Percentiles rank a stretch among this genome's conserved stretches.
These are phyloP conservation scores for Mechanitis mazaeus DNA, from an alignment of 2,888 invertebrate species.

Conservation along the genomic window DNA sequence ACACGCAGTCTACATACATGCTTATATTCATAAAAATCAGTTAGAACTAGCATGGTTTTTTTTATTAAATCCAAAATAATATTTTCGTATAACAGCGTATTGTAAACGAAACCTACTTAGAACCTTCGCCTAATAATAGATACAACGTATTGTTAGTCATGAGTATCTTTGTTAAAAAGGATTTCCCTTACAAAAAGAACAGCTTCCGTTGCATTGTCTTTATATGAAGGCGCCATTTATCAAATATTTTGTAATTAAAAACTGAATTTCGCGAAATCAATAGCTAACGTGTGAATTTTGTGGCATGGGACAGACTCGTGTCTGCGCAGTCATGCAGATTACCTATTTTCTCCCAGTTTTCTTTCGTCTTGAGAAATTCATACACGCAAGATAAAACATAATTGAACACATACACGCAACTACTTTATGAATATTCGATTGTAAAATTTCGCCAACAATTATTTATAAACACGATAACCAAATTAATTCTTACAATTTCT, in stretches of 20 bases:
- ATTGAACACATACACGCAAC: slow-evolving; percentile 71
- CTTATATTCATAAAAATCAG: background rate
- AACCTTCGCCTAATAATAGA: slow-evolving; percentile 36
- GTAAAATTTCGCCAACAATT: slow-evolving; percentile 29
- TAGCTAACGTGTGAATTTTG: slow-evolving; percentile 7
- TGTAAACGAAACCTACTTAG: background rate
- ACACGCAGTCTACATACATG: background rate
- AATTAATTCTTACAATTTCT: slow-evolving; percentile 11
- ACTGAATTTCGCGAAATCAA: no score
- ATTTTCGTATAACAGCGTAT: background rate
- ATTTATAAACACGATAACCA: slow-evolving; percentile 16
- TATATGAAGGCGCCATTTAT: slow-evolving; percentile 37
- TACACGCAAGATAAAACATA: slow-evolving; percentile 56
- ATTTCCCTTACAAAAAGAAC: slow-evolving; percentile 34
- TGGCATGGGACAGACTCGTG: slow-evolving; percentile 15
- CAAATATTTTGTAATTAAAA: slow-evolving; percentile 31
- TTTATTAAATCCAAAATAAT: no score
- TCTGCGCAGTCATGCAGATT: slow-evolving; percentile 54
- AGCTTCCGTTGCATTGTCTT: slow-evolving; percentile 50
- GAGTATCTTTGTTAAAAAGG: slow-evolving; percentile 46
- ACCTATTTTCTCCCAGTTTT: slow-evolving; percentile 68
- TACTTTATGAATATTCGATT: slow-evolving; percentile 54
- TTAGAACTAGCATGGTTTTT: background rate
- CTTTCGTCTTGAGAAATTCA: slow-evolving; percentile 65
- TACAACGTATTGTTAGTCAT: slow-evolving; percentile 41